A percentile compares a stretch with the other conserved stretches of the same genome.
These are phyloP conservation scores for Eilema griseolum DNA, from an alignment of 2,888 invertebrate species.

Conservation along the genomic window DNA sequence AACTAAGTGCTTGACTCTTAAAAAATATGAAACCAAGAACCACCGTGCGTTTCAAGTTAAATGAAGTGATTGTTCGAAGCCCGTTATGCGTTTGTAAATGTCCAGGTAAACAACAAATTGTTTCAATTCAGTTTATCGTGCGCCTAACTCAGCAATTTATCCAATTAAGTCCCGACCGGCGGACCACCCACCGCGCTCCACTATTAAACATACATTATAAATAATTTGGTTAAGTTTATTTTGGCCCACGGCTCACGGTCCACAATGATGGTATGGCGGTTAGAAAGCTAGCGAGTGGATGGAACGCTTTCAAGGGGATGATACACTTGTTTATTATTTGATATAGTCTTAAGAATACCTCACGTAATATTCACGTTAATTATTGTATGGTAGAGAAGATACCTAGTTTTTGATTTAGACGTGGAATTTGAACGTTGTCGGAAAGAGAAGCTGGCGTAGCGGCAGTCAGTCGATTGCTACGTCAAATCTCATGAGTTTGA, in stretches of 20 bases:
- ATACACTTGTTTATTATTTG: constrained; percentile 48
- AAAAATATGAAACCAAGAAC: constrained; percentile 11
- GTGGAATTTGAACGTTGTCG: not conserved
- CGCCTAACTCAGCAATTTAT: constrained; percentile 84
- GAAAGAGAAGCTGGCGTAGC: not conserved
- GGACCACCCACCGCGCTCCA: constrained; percentile 79
- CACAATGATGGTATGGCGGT: constrained; percentile 66
- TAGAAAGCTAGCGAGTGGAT: constrained; percentile 50
- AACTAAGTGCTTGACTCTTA: not conserved
- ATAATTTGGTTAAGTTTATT: constrained; percentile 82
- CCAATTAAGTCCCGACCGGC: constrained; percentile 79
- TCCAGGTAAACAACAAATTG: constrained; percentile 75
- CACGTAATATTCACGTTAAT: constrained; percentile 11
- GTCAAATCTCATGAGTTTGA: not conserved
- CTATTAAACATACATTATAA: constrained; percentile 86
- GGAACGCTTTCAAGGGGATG: constrained; percentile 38
- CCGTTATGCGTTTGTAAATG: constrained; percentile 55
- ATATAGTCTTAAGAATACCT: constrained; percentile 37
- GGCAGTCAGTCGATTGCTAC: not conserved
- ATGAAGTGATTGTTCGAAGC: not conserved
- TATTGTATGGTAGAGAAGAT: not conserved
- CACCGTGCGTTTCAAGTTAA: constrained; percentile 16
- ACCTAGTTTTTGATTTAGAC: not conserved
- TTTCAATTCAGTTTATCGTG: constrained; percentile 82
- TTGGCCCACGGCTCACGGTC: constrained; percentile 62